Evolutionary conservation across 1,140 invertebrate species (phyloP), one percentile per base, ranked within the genome.

Genomic region (Zaprionus kolodkinae): DNA sequence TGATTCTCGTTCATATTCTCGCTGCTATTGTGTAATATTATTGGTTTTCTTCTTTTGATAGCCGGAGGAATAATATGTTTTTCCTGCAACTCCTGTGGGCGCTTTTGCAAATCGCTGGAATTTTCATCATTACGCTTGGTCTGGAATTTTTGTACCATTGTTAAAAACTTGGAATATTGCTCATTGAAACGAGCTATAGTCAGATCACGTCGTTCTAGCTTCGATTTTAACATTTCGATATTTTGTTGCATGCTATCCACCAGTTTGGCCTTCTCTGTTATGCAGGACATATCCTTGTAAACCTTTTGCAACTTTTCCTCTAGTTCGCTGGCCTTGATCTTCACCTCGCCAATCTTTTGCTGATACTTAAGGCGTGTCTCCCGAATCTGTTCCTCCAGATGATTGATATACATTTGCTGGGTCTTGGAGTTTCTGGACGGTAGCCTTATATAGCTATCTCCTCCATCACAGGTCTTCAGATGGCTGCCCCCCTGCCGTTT

Each of bases 351-450:
- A 62, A 88, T 84, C n/a, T 82, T 69, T 11, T 68, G 6, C 3
- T 78, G 40, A 36, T 89, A 88, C 59, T 84, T 87, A 1, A 10
- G 13, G 0, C 81, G 78, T 0, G 78, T 68, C 3, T 21, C 15
- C n/a, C 73, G 57, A n/a, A 88, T 84, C 27, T 88, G 73, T 6
- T 89, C 65, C 71, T 88, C 84, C 17, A 88, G 52, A 35, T 67
- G 76, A 15, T 52, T 48, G 1, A 88, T 84, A 17, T 88, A 88
- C 6, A 27, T 21, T 5, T 78, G 61, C 59, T 89, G 48, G 3
- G 7, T 71, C 56, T 27, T 36, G 3, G 7, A 30, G 27, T 30
- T 30, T 30, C 27, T 30, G 9, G 2, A 12, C 6, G 10, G 43
- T 7, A 13, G 35, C 50, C 0, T 27, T 17, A 5, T 36, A 0